Conservation (phyloP, 2,797 vertebrate species). For the Gadopsis marmoratus region DNA sequence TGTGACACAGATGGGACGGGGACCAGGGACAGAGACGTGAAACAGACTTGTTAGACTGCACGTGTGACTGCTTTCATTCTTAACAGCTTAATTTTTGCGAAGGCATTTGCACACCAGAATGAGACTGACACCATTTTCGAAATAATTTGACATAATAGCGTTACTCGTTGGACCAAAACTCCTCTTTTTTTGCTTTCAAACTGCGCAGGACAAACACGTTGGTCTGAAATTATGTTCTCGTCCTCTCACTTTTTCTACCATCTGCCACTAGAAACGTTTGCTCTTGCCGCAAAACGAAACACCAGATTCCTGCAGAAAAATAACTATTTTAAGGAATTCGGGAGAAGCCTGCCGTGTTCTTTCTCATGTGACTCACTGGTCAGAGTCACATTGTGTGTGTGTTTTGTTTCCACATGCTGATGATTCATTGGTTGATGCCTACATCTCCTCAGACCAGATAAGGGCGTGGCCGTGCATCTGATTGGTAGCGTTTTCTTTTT, state of each 20-base stretch:
- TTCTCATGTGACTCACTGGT: constrained; percentile 21
- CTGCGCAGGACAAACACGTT: background rate
- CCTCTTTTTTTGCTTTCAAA: background rate
- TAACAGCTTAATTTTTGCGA: background rate
- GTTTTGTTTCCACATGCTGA: background rate
- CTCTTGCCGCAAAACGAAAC: background rate
- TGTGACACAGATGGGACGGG: constrained; percentile 30
- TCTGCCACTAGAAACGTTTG: background rate
- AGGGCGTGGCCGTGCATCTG: constrained; percentile 6
- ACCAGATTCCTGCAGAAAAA: background rate
- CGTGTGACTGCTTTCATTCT: background rate
- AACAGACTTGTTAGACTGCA: background rate
- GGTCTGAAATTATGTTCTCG: background rate
- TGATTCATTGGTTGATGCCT: constrained; percentile 29
- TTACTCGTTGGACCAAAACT: no score
- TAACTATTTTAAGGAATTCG: background rate
- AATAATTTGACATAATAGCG: background rate
- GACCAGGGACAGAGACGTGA: background rate
- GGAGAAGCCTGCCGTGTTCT: background rate
- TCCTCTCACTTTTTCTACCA: background rate
- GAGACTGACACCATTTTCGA: background rate
- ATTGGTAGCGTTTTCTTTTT: background rate
- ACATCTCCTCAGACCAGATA: constrained; percentile 13
- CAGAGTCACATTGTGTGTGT: background rate
- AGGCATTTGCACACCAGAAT: background rate